These are phyloP conservation scores for Macaria notata DNA, from an alignment of 2,888 invertebrate species.

Conservation along the genomic window DNA sequence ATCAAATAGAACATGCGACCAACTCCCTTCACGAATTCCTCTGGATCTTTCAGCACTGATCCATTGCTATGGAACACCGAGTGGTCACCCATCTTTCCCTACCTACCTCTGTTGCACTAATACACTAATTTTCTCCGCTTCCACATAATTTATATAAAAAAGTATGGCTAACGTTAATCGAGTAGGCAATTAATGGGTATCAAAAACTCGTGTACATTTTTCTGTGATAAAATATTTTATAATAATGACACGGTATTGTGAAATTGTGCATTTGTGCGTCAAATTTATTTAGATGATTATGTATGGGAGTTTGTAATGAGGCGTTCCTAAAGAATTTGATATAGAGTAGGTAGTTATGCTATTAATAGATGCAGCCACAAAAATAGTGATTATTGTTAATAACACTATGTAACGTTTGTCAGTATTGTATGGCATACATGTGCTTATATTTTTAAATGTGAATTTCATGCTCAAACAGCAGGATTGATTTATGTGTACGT, in stretches of 20 bases:
- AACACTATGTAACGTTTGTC: too few relatives aligned
- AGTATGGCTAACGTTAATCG: constrained; percentile 7
- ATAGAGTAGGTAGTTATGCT: too few relatives aligned
- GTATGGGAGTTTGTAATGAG: too few relatives aligned
- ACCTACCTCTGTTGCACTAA: constrained; percentile 1
- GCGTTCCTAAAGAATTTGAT: too few relatives aligned
- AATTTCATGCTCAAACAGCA: too few relatives aligned
- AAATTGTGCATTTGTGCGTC: not conserved
- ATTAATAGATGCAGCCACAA: too few relatives aligned
- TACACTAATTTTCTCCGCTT: not conserved
- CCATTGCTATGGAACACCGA: constrained; percentile 9
- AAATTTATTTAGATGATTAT: too few relatives aligned
- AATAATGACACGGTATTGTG: constrained; percentile 1
- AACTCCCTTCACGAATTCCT: constrained; percentile 59
- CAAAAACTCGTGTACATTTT: not conserved
- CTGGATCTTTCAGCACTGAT: constrained; percentile 23
- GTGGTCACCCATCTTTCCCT: constrained; percentile 3
- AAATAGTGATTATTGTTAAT: too few relatives aligned
- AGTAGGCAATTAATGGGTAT: constrained; percentile 5
- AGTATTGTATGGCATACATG: too few relatives aligned
- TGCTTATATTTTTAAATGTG: too few relatives aligned
- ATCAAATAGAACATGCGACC: constrained; percentile 85
- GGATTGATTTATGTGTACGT: too few relatives aligned
- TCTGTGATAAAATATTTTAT: constrained; percentile 2
- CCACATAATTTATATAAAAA: not conserved